A percentile compares a stretch with the other conserved stretches of the same genome.
Conservation (phyloP, 2,888 invertebrate species). For the Macrosiphum euphorbiae region DNA sequence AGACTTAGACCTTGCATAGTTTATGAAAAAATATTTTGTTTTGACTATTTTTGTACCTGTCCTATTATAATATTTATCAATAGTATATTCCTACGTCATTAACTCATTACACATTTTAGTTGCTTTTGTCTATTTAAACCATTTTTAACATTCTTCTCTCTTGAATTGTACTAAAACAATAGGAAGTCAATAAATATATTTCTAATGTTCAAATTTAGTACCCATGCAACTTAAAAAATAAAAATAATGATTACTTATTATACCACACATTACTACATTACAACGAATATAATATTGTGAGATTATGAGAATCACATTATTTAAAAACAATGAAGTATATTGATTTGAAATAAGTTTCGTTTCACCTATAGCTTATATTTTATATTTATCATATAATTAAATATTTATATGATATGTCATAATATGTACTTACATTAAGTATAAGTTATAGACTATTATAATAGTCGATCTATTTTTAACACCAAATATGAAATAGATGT, state of each 20-base stretch:
- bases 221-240: neutral
- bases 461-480: neutral
- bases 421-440: neutral
- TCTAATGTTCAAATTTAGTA: neutral
- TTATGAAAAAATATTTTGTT: neutral
- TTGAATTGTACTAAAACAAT: neutral
- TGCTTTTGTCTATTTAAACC: neutral
- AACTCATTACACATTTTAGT: neutral
- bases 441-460: neutral
- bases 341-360: neutral
- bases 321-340: neutral
- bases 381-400: neutral
- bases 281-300: neutral
- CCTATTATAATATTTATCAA: neutral
- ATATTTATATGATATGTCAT: neutral
- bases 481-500: neutral
- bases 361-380: neutral
- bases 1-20: slow-evolving; percentile 5
- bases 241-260: neutral
- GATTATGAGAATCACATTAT: neutral
- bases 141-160: neutral
- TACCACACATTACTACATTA: neutral
- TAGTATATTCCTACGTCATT: neutral
- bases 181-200: neutral
- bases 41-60: neutral